A percentile compares a stretch with the other conserved stretches of the same genome.
Conservation (phyloP, 2,888 invertebrate species). For the Polyommatus icarus region DNA sequence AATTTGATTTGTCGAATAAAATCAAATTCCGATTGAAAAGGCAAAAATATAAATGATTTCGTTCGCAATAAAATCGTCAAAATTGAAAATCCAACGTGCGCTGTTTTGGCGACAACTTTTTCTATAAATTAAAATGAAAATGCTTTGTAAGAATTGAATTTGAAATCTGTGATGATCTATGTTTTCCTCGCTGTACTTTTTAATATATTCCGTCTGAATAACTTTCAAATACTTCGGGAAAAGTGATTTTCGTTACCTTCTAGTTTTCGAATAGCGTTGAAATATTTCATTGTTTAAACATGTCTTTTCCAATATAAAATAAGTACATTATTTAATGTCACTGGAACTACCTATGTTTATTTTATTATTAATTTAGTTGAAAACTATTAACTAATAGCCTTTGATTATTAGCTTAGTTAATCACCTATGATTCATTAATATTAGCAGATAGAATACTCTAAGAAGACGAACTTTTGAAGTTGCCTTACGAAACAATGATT, state of each 20-base stretch:
- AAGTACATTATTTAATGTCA: no score
- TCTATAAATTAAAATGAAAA: conserved; percentile 21
- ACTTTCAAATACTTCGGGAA: background rate
- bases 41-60: conserved; percentile 22
- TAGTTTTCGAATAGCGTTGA: background rate
- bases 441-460: no score
- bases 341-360: no score
- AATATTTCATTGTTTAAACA: background rate
- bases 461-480: background rate
- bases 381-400: no score
- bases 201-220: conserved; percentile 5
- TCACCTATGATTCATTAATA: no score
- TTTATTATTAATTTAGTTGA: no score
- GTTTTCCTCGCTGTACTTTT: conserved; percentile 8
- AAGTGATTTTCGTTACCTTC: background rate
- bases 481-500: no score
- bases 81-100: background rate
- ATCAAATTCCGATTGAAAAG: conserved; percentile 16
- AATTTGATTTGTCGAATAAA: conserved; percentile 11
- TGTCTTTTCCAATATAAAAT: background rate
- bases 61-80: conserved; percentile 18
- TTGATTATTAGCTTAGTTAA: no score
- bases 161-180: conserved; percentile 20
- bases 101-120: conserved; percentile 15
- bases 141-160: conserved; percentile 23